Base-by-base conservation (phyloP, 2,113 vertebrate species). In the Microtus richardsoni region DNA sequence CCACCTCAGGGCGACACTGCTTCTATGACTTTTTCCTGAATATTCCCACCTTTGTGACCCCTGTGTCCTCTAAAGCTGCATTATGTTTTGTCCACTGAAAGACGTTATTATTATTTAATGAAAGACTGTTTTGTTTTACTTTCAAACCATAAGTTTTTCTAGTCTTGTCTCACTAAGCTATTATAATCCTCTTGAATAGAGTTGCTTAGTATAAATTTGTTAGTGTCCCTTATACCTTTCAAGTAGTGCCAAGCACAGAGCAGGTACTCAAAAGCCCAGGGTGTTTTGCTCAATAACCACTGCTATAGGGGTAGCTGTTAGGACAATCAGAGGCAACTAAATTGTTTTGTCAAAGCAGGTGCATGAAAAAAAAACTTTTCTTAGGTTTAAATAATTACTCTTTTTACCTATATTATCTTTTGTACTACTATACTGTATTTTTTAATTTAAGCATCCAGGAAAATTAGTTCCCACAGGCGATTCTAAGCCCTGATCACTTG, bases 101-200 rank as follows among this genome's bases (percentile, higher is more conserved):
- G 14, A 64, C 70, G 7, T 52, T 77, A 14, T 11, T 68, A 60
- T 47, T 75, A 41, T 60, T 70, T 70, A 28, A 58, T 36, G 89
- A 41, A 92, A 91, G n/a, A 66, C 30, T 60, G 6, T 58, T 64
- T 87, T 90, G 7, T 66, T 12, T 88, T 95, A 66, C 60, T 92
- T 44, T 70, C 41, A 74, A 68, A 47, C 39, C 41, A 89, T 78
- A 60, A 0, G 41, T 94, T 93, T 95, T 52, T 60, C 0, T 78
- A 14, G 4, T 54, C 58, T 44, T 47, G 1, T 21, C 64, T 88
- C 58, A 82, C 11, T 88, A 9, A 74, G 47, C 70, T 74, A 1
- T 80, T 88, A 4, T 62, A 95, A 87, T 6, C 30, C 24, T 93
- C n/a, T 88, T 71, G 33, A 88, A n/a, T 21, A 47, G 52, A 95